Conservation (phyloP, 2,113 vertebrate species). For the Mirza zaza region DNA sequence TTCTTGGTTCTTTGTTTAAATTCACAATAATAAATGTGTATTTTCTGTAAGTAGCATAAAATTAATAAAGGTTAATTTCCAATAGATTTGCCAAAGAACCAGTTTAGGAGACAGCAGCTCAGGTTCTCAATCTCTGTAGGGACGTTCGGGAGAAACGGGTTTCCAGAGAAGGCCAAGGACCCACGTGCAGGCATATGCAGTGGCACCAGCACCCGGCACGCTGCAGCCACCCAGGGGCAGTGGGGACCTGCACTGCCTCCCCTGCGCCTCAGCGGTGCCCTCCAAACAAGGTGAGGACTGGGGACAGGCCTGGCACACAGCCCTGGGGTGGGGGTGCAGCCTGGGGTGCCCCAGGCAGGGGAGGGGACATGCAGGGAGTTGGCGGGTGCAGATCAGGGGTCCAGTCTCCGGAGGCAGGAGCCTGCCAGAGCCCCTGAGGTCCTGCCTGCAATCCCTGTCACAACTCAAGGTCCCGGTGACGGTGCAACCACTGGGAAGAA, state of each 20-base stretch:
- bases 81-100: not conserved
- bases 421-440: not conserved
- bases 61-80: not conserved
- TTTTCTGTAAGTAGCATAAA: not conserved
- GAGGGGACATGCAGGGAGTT: too few species aligned
- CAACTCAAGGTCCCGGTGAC: not conserved
- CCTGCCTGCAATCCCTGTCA: too few species aligned
- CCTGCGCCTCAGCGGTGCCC: too few species aligned
- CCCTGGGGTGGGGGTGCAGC: too few species aligned
- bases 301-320: too few species aligned
- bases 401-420: not conserved
- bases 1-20: not conserved
- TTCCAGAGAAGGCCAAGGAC: not conserved
- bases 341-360: too few species aligned
- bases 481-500: not conserved
- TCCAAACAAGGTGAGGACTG: too few species aligned
- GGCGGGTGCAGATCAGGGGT: not conserved
- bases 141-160: fast-evolving
- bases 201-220: not conserved
- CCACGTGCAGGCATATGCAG: fast-evolving
- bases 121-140: not conserved
- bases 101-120: not conserved
- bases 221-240: not conserved
- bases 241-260: too few species aligned
- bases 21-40: not conserved